Evolutionary conservation across 2,113 vertebrate genomes (phyloP).

Genomic region (Aphelocoma coerulescens): DNA sequence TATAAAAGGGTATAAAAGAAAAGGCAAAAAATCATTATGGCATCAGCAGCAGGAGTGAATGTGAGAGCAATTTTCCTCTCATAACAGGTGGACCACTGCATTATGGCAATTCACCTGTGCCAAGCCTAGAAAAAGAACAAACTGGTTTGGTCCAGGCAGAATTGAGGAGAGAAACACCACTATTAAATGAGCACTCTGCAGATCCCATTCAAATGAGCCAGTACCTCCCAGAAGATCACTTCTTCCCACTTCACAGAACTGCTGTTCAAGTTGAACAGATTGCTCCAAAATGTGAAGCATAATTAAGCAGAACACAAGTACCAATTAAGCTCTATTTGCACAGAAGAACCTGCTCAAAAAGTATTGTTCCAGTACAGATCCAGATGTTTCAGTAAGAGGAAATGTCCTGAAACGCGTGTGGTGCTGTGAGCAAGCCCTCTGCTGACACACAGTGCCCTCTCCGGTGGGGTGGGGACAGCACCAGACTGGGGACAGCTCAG

Average conservation of each 20-base stretch:
- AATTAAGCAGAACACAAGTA: conserved; percentile 2
- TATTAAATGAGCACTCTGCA: background rate
- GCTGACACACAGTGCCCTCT: rapidly evolving
- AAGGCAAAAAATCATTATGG: too few relatives aligned
- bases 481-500: background rate
- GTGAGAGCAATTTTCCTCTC: background rate
- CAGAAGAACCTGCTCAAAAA: background rate
- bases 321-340: background rate
- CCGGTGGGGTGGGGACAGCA: rapidly evolving
- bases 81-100: background rate
- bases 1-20: too few relatives aligned
- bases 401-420: rapidly evolving
- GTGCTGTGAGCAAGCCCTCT: background rate
- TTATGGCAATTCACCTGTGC: background rate
- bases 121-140: background rate
- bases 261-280: background rate
- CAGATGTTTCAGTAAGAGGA: background rate
- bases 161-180: background rate
- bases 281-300: background rate
- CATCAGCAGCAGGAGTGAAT: background rate
- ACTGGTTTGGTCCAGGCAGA: background rate
- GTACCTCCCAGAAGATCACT: background rate
- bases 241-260: background rate
- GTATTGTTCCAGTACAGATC: background rate
- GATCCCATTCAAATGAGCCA: background rate